Evolutionary conservation across 2,113 vertebrate species (phyloP), one percentile per base, ranked within the genome.

Genomic region (Rhea americana): DNA sequence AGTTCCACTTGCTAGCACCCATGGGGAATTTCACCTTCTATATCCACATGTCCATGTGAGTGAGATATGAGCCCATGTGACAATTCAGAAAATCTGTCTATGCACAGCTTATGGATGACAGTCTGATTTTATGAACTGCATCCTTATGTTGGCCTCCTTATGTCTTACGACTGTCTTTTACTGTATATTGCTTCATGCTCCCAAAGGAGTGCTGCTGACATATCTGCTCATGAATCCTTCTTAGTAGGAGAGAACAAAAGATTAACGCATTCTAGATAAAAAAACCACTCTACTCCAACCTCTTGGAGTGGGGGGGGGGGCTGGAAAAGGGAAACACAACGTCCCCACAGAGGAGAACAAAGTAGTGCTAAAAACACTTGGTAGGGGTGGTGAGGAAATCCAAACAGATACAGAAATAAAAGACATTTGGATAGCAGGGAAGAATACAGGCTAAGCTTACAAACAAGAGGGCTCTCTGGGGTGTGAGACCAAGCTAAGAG

Each of bases 1-100:
- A 72, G n/a, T 43, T 50, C 20, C 47, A n/a, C 30, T 22, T 26
- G 37, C 39, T 55, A 32, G 51, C 74, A 87, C 74, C 80, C 71
- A 2, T 16, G 50, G 88, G 55, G 47, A 71, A 51, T 35, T 37
- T 37, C 11, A 39, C 53, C 47, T 53, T 87, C 77, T 11, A 41
- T 0, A 9, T 59, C 79, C 76, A 58, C 72, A 71, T 47, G 85
- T 84, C 71, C 81, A 71, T 20, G 1, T 30, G 82, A 4, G 4
- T 25, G 74, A 94, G 81, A 84, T 92, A 92, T 51, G 80, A 90
- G 85, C 6, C 4, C 35, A 55, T 78, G 77, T 72, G 81, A 93
- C 89, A 90, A 48, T 90, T 91, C 61, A 87, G 90, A 93, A 90
- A 74, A 55, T 94, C 87, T 8, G 53, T 90, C 91, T 91, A 32